These are phyloP conservation scores for Aphidius ervi DNA, from an alignment of 1,140 invertebrate genomes.

Conservation along the genomic window DNA sequence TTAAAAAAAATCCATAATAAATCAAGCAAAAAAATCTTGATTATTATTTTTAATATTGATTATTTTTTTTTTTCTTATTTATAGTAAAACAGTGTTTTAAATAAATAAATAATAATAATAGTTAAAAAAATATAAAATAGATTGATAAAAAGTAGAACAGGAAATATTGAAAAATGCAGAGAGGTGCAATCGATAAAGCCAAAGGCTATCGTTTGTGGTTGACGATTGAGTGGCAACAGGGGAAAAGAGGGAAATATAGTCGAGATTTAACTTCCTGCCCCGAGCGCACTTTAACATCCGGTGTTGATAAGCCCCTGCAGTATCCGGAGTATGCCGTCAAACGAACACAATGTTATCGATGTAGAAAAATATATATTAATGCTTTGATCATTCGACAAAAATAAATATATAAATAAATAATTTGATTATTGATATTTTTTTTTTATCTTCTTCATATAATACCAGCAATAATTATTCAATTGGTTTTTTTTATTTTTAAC, in stretches of 20 bases:
- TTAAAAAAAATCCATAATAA: neutral
- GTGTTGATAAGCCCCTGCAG: constrained; percentile 17
- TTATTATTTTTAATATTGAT: no score
- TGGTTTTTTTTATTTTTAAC: no score
- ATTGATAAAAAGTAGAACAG: neutral
- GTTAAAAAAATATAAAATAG: constrained; percentile 1
- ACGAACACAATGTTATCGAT: neutral
- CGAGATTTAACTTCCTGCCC: constrained; percentile 21
- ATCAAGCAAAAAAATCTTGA: neutral
- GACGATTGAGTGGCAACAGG: constrained; percentile 1
- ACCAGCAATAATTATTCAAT: no score
- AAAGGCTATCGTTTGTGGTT: constrained; percentile 20
- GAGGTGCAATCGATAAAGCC: constrained; percentile 15
- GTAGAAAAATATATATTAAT: neutral
- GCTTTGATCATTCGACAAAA: no score
- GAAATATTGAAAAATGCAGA: no score
- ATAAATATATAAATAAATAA: neutral
- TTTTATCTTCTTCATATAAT: neutral
- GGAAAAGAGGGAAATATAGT: neutral
- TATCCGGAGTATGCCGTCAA: constrained; percentile 11
- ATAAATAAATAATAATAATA: neutral
- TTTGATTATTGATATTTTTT: neutral
- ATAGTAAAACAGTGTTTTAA: neutral
- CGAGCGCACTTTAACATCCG: constrained; percentile 20
- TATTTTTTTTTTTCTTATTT: neutral